phyloP scores from a whole-genome alignment of 2,797 vertebrate genomes.

The Sebastes itinus region DNA sequence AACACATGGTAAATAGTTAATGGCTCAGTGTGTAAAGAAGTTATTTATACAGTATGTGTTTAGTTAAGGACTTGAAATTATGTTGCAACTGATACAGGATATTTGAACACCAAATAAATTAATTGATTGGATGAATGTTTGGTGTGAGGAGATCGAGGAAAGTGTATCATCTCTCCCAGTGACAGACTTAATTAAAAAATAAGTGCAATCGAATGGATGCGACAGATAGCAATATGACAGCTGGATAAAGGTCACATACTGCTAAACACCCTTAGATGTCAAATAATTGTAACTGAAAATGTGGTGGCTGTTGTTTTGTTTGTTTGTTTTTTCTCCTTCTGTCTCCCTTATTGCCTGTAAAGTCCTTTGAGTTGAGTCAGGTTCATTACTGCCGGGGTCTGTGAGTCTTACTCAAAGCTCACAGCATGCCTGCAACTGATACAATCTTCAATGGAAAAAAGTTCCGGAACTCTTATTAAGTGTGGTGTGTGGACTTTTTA shows the following conservation, averaged over 20 bases:
- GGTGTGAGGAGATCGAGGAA: background rate
- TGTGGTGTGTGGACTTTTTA: too few species aligned
- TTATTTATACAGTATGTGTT: background rate
- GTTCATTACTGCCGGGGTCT: background rate
- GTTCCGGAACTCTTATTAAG: too few species aligned
- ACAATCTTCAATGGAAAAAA: too few species aligned
- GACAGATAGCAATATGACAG: background rate
- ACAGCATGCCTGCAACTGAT: too few species aligned
- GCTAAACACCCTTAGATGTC: background rate
- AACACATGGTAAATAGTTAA: background rate
- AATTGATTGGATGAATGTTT: background rate
- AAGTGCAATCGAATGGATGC: background rate
- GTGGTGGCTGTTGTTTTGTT: background rate
- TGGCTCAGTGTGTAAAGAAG: background rate
- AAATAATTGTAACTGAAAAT: background rate
- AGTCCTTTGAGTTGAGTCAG: background rate
- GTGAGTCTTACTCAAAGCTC: too few species aligned
- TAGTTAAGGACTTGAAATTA: background rate
- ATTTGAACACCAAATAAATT: background rate
- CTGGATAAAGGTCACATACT: background rate
- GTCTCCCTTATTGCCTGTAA: background rate
- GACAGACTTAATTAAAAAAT: conserved; percentile 18
- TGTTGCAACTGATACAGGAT: background rate
- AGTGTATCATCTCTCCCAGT: background rate
- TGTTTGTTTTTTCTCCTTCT: background rate